Conservation (phyloP, 1,140 invertebrate genomes). For the Drosophila sechellia region DNA sequence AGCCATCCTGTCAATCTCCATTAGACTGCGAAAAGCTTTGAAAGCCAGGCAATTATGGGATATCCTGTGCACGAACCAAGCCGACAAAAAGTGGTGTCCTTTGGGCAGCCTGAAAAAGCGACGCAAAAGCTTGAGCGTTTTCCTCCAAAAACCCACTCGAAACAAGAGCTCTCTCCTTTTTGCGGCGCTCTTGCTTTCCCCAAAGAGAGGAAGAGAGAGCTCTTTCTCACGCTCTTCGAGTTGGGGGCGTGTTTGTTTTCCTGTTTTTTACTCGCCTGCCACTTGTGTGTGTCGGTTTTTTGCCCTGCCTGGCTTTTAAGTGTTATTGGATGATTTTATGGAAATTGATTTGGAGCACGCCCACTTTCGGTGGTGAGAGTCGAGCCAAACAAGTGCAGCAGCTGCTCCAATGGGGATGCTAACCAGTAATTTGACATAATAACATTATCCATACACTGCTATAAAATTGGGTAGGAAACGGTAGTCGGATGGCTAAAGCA, state of each 20-base stretch:
- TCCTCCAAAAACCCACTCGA: constrained; percentile 46
- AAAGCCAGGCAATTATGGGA: constrained; percentile 60
- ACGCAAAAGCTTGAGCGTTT: constrained; percentile 31
- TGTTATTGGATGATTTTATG: constrained; percentile 81
- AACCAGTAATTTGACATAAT: constrained; percentile 54
- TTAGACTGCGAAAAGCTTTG: constrained; percentile 48
- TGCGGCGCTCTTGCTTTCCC: constrained; percentile 15
- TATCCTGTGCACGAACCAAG: constrained; percentile 74
- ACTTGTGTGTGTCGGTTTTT: constrained; percentile 28
- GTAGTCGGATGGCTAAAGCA: not conserved
- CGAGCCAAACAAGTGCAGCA: constrained; percentile 57
- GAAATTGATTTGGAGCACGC: constrained; percentile 76
- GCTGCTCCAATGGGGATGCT: constrained; percentile 32
- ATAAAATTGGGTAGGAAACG: not conserved
- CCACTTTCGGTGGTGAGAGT: constrained; percentile 38
- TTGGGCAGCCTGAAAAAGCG: constrained; percentile 33
- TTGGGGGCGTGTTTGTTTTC: constrained; percentile 80
- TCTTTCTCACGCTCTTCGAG: constrained; percentile 17
- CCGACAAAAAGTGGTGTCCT: constrained; percentile 64
- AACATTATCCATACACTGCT: constrained; percentile 48
- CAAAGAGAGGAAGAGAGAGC: no score
- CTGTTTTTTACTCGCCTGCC: constrained; percentile 56
- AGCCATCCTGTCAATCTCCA: constrained; percentile 26
- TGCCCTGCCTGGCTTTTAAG: constrained; percentile 56
- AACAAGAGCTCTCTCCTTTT: constrained; percentile 41